These are phyloP conservation scores for Taphrorychus bicolor DNA, from an alignment of 2,888 invertebrate genomes.

Conservation along the genomic window DNA sequence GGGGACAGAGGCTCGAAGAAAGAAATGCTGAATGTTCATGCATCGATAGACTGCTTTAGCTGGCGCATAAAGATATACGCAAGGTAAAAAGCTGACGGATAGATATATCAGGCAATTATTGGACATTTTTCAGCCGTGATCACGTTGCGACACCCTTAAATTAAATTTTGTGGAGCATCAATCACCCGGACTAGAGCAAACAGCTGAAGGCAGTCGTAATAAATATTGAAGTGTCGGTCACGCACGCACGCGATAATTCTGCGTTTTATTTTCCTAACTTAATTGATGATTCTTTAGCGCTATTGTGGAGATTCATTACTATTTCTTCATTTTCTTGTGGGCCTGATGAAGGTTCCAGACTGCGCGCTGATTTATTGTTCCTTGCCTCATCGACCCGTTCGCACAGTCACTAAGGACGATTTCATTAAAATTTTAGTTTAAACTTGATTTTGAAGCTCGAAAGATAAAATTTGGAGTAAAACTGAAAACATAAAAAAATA, in stretches of 20 bases:
- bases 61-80: neutral
- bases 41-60: too few relatives aligned
- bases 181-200: slow-evolving; percentile 44
- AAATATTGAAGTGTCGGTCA: slow-evolving; percentile 48
- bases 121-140: neutral
- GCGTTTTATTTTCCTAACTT: slow-evolving; percentile 7
- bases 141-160: slow-evolving; percentile 49
- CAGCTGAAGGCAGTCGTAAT: slow-evolving; percentile 48
- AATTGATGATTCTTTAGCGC: slow-evolving; percentile 1
- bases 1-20: too few relatives aligned
- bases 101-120: neutral
- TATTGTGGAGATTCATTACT: slow-evolving; percentile 1
- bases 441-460: too few relatives aligned
- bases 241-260: slow-evolving; percentile 39
- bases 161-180: slow-evolving; percentile 51
- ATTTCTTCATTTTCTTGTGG: neutral
- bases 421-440: too few relatives aligned
- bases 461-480: too few relatives aligned
- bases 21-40: too few relatives aligned
- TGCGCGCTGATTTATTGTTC: neutral
- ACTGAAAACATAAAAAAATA: too few relatives aligned
- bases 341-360: neutral
- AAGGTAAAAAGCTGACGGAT: neutral
- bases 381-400: slow-evolving; percentile 26
- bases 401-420: too few relatives aligned